Evolutionary conservation across 2,888 invertebrate genomes (phyloP), one percentile per base, ranked within the genome.

Genomic region (Cataglyphis albicans): DNA sequence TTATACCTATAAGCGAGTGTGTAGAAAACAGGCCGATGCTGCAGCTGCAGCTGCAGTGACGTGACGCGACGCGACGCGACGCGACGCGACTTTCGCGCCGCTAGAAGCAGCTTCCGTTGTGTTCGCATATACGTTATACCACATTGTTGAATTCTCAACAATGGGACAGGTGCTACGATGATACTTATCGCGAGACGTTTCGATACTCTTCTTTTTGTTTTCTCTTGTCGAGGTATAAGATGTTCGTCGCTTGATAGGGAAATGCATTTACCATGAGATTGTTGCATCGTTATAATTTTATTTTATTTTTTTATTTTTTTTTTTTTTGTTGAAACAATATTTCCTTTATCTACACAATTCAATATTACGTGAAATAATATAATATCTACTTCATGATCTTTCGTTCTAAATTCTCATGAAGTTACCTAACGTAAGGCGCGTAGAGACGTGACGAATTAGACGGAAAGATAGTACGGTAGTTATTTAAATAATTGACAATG

Each of bases 401-500:
- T 48, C 32, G 48, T 75, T 48, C 21, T 35, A 48, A 29, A 2
- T 29, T 29, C 29, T 48, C 48, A 21, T 35, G 7, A 35, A 21
- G 35, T 75, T 25, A 35, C 73, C 21, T 32, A 65, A 81, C 70
- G 86, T 70, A 75, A 88, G 81, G 84, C 70, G 88, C 52, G 84
- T 67, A 67, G 87, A 86, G 78, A 89, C 82, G 78, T 41, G 82
- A 61, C 72, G 78, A 86, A 86, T 83, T 88, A 88, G 84, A 52
- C 63, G 55, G 81, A 68, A 82, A 76, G 88, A 73, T 55, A 76
- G 83, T 74, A 65, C 78, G 88, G 82, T 86, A 76, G 91, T 92
- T 93, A 94, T 94, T 94, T 94, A 93, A 94, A 94, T 94, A 94
- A 94, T 94, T 94, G 93, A 94, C 92, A 93, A 93, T 94, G 94